These are phyloP conservation scores for Istiophorus platypterus DNA, from an alignment of 2,113 vertebrate species.

Conservation along the genomic window DNA sequence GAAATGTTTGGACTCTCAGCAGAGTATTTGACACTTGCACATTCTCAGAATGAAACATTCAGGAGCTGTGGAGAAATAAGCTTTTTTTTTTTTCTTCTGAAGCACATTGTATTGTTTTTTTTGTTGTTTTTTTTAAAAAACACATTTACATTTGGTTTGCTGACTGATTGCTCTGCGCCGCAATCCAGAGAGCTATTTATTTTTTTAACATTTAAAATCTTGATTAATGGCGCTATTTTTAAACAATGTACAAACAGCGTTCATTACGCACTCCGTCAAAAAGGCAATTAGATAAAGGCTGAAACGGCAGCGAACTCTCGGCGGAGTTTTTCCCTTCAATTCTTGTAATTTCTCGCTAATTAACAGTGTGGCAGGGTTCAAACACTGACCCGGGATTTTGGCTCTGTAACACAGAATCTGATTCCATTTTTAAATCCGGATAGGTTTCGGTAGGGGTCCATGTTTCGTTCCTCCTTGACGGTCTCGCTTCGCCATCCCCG, in stretches of 20 bases:
- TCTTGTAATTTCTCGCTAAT: conserved; percentile 50
- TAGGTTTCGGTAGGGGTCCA: not conserved
- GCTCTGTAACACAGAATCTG: conserved; percentile 1
- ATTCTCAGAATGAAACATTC: conserved; percentile 42
- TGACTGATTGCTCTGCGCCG: conserved; percentile 40
- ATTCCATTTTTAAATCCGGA: conserved; percentile 8
- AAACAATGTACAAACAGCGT: conserved; percentile 32
- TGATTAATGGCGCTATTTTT: conserved; percentile 61
- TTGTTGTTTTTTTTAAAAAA: too few relatives aligned
- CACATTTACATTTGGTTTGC: conserved; percentile 17
- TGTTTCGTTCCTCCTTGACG: not conserved
- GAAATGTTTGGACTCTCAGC: conserved; percentile 28
- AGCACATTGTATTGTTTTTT: conserved; percentile 31
- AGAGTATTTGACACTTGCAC: conserved; percentile 53
- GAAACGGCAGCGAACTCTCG: conserved; percentile 22
- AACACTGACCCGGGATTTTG: conserved; percentile 13
- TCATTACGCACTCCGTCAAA: conserved; percentile 18
- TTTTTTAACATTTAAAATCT: conserved; percentile 38
- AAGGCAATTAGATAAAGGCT: conserved; percentile 36
- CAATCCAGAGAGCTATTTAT: conserved; percentile 33
- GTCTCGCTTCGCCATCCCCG: not conserved
- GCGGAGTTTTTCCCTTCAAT: conserved; percentile 31
- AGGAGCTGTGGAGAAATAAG: conserved; percentile 41
- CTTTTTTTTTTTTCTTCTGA: conserved; percentile 22
- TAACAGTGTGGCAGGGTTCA: conserved; percentile 42